Evolutionary conservation across 2,113 vertebrate species (phyloP), one percentile per base, ranked within the genome.

Genomic region (Pipra filicauda): DNA sequence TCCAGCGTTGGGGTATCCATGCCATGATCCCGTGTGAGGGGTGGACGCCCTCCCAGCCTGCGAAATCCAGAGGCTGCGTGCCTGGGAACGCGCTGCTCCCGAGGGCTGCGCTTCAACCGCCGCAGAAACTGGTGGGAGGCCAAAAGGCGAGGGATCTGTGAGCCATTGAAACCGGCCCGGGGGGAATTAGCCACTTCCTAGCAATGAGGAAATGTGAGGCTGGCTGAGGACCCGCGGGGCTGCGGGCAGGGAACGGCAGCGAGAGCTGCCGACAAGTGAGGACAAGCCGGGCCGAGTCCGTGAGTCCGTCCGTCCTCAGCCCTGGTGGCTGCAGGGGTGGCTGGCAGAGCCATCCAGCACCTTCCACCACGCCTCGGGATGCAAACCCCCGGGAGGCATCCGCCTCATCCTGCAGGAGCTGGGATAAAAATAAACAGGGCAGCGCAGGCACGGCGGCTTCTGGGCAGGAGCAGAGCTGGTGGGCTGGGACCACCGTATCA

Each of bases 151-250:
- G 67, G 82, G 85, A 62, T 93, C 93, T 1, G 66, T 54, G 64
- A 87, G 55, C 89, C 91, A 93, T 58, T 95, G 93, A 91, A 97
- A 97, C 86, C 77, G 6, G 87, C 93, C 94, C 64, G 24, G 91
- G 91, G 91, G 89, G 86, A 78, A 92, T 92, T 91, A 46, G 93
- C 96, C 93, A 95, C 81, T 95, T 96, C 95, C 94, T 59, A 13
- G 84, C 87, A 41, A 92, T 96, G 93, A 95, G 96, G 94, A 95
- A 96, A 88, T 8, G 16, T 0, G n/a, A 22, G 92, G 64, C 35
- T 57, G 92, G 85, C 85, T 3, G 59, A 55, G 87, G 93, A 94
- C 7, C 95, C 15, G 96, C 82, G 28, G 83, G 82, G 89, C 73
- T 73, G 59, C 28, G 15, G 41, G 85, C 57, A 75, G 78, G 85